Percentiles rank a stretch among this genome's conserved stretches.
phyloP scores from a whole-genome alignment of 2,797 vertebrate genomes.

The Enteromius anoplus region DNA sequence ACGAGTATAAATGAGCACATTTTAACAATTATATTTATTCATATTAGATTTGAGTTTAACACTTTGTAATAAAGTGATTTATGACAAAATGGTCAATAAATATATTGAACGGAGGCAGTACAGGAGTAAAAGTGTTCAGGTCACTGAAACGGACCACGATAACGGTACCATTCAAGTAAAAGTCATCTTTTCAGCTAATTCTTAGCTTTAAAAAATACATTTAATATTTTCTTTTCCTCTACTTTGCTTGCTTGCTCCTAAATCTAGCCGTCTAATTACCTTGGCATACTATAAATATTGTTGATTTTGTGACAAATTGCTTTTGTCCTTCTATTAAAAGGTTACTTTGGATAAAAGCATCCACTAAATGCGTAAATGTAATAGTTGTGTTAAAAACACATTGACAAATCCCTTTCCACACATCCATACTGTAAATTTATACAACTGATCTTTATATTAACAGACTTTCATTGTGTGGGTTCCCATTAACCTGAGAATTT shows the following conservation, averaged over 20 bases:
- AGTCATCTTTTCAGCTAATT: neutral
- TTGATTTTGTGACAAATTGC: neutral
- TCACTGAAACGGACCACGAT: neutral
- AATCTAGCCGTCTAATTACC: neutral
- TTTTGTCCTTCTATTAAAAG: neutral
- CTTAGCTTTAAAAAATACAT: neutral
- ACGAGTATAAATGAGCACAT: neutral
- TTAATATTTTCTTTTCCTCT: neutral
- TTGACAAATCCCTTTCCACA: neutral
- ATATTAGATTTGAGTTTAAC: constrained; percentile 3
- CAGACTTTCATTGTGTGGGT: neutral
- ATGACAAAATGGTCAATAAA: neutral
- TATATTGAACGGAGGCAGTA: neutral
- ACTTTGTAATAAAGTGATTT: neutral
- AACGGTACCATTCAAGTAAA: neutral
- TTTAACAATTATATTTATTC: neutral
- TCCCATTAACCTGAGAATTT: constrained; percentile 32
- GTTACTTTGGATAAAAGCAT: neutral
- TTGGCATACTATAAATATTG: neutral
- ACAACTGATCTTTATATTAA: neutral
- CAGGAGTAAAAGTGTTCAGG: neutral
- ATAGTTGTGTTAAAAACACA: neutral
- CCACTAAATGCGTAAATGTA: constrained; percentile 6
- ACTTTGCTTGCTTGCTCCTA: neutral
- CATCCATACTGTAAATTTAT: neutral